Percentiles rank a stretch among this genome's conserved stretches.
Conservation (phyloP, 2,797 vertebrate species). For the Aplochiton taeniatus region DNA sequence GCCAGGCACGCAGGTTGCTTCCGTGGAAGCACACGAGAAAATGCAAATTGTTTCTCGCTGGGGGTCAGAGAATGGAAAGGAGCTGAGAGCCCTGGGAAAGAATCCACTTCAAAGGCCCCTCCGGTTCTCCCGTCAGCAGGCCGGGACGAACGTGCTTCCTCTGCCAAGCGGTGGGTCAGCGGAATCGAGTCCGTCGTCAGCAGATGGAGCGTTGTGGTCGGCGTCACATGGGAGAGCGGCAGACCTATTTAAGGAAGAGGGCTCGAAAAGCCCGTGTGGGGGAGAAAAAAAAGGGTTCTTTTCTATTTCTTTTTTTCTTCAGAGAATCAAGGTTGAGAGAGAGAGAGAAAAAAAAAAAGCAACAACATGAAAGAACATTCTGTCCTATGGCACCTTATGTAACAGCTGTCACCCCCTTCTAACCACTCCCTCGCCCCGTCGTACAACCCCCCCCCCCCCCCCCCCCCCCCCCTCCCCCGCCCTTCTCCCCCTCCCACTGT, state of each 20-base stretch:
- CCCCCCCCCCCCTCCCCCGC: conserved; percentile 48
- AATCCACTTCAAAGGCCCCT: conserved; percentile 61
- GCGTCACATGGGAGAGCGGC: conserved; percentile 27
- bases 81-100: conserved; percentile 54
- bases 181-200: conserved; percentile 66
- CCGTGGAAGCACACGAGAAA: conserved; percentile 33
- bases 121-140: conserved; percentile 58
- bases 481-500: conserved; percentile 31
- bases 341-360: conserved; percentile 45
- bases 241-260: conserved; percentile 41
- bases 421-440: background rate
- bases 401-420: conserved; percentile 55
- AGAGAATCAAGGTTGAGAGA: conserved; percentile 45
- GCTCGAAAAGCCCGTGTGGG: background rate
- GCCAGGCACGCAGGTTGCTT: conserved; percentile 46
- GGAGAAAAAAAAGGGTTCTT: background rate
- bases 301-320: conserved; percentile 28
- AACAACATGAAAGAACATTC: conserved; percentile 53
- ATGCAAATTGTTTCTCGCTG: conserved; percentile 62
- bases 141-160: conserved; percentile 35
- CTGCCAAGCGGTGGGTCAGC: conserved; percentile 48
- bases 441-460: conserved; percentile 16
- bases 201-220: conserved; percentile 56
- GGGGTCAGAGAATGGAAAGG: conserved; percentile 29
- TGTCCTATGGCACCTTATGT: conserved; percentile 61